Evolutionary conservation across 2,888 invertebrate species (phyloP), one percentile per base, ranked within the genome.

Genomic region (Neoscelio sp.): DNA sequence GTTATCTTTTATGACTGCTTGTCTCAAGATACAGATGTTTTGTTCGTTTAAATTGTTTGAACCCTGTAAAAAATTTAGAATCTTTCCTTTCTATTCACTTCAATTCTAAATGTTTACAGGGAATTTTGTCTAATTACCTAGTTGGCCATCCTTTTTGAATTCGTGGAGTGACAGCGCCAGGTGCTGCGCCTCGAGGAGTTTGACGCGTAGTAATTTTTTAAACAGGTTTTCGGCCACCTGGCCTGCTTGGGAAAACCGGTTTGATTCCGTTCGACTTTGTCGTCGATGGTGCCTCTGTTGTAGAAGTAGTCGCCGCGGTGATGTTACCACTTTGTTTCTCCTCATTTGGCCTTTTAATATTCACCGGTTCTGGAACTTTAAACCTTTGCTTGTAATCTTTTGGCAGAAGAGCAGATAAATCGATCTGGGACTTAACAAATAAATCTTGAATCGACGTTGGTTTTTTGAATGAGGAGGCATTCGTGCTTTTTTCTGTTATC

Each of bases 61-160:
- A 4, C 23, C 6, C 23, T 6, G 23, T 23, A n/a, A n/a, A n/a
- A n/a, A n/a, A n/a, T n/a, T n/a, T n/a, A n/a, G n/a, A n/a, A n/a
- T n/a, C n/a, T 23, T n/a, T n/a, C n/a, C n/a, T n/a, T n/a, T n/a
- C n/a, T n/a, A n/a, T n/a, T n/a, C n/a, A n/a, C n/a, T n/a, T n/a
- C n/a, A n/a, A n/a, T n/a, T n/a, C n/a, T n/a, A n/a, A n/a, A n/a
- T n/a, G n/a, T n/a, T n/a, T n/a, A 23, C 58, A 26, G 23, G 28
- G 26, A 13, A 56, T 23, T 26, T 54, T 13, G n/a, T 30, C 2
- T 46, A 33, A 71, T 86, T 91, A 95, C 94, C 97, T 95, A 15
- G 93, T 93, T 0, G 97, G 97, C 93, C 96, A 96, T 82, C 96
- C 97, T 89, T 95, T 96, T 80, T 95, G 94, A 83, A 97, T 96